Evolutionary conservation across 2,888 invertebrate species (phyloP).

Genomic region (Oligia strigilis): DNA sequence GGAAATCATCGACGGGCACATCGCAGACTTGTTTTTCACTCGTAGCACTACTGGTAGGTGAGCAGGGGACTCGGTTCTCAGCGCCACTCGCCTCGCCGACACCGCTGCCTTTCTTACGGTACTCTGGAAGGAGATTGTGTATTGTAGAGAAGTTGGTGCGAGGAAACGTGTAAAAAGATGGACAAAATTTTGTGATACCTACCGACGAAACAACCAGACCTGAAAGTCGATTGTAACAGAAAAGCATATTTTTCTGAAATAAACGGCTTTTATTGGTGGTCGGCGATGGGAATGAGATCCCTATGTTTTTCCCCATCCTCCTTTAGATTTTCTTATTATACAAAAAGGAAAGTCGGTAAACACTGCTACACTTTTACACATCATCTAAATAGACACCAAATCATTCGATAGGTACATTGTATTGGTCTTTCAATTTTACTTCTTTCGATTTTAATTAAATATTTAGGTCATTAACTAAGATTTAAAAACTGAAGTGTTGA

Average conservation of each 20-base stretch:
- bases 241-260: too few relatives aligned
- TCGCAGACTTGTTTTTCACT: conserved; percentile 94
- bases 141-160: neutral
- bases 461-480: too few relatives aligned
- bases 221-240: neutral
- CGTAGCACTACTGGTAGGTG: conserved; percentile 91
- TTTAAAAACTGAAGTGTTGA: neutral
- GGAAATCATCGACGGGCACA: conserved; percentile 93
- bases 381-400: too few relatives aligned
- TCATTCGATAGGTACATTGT: too few relatives aligned
- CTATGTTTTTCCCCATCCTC: neutral
- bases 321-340: neutral
- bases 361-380: neutral
- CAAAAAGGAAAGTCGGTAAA: neutral
- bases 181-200: neutral
- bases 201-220: neutral
- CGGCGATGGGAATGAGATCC: neutral
- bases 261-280: too few relatives aligned
- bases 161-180: neutral
- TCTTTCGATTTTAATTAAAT: too few relatives aligned
- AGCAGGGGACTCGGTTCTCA: conserved; percentile 92
- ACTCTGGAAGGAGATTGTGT: conserved; percentile 74
- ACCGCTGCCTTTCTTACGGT: conserved; percentile 88
- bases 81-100: conserved; percentile 85
- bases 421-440: too few relatives aligned